phyloP scores from a whole-genome alignment of 2,888 invertebrate species.

The Drosophila sordidula region DNA sequence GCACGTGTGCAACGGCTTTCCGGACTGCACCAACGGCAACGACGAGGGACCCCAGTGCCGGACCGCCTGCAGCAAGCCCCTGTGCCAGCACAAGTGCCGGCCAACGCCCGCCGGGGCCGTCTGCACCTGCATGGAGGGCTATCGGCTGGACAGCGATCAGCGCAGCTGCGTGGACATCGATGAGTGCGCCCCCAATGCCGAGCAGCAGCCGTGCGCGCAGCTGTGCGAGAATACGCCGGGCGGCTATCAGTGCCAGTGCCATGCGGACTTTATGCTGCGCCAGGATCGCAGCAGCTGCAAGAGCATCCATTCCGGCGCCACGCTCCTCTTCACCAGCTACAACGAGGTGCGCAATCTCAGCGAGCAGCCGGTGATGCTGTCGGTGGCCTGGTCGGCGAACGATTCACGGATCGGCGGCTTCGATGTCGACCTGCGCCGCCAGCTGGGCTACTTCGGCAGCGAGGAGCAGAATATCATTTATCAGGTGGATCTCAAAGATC shows the following conservation, averaged over 20 bases:
- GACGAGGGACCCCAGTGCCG: slow-evolving; percentile 90
- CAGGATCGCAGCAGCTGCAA: slow-evolving; percentile 89
- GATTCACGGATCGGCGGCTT: slow-evolving; percentile 86
- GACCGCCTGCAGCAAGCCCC: slow-evolving; percentile 81
- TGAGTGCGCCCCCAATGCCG: slow-evolving; percentile 87
- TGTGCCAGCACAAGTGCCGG: slow-evolving; percentile 87
- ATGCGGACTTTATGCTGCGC: slow-evolving; percentile 85
- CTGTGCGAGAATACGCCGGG: slow-evolving; percentile 84
- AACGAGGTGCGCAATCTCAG: slow-evolving; percentile 87
- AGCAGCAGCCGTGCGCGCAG: slow-evolving; percentile 88
- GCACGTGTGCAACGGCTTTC: slow-evolving; percentile 88
- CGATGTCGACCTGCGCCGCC: slow-evolving; percentile 85
- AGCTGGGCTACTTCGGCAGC: slow-evolving; percentile 86
- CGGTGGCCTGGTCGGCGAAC: slow-evolving; percentile 85
- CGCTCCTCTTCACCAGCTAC: slow-evolving; percentile 86
- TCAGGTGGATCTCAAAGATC: slow-evolving; percentile 79
- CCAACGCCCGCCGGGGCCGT: slow-evolving; percentile 89
- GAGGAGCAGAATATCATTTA: slow-evolving; percentile 85
- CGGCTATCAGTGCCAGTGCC: slow-evolving; percentile 83
- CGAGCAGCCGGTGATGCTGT: slow-evolving; percentile 78
- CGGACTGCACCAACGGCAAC: slow-evolving; percentile 89
- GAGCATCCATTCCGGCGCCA: slow-evolving; percentile 87
- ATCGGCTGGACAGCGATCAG: slow-evolving; percentile 86
- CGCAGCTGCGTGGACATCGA: slow-evolving; percentile 89
- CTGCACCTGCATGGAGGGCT: slow-evolving; percentile 89